Base-by-base conservation (phyloP, 2,113 vertebrate genomes). In the Vanacampus margaritifer region DNA sequence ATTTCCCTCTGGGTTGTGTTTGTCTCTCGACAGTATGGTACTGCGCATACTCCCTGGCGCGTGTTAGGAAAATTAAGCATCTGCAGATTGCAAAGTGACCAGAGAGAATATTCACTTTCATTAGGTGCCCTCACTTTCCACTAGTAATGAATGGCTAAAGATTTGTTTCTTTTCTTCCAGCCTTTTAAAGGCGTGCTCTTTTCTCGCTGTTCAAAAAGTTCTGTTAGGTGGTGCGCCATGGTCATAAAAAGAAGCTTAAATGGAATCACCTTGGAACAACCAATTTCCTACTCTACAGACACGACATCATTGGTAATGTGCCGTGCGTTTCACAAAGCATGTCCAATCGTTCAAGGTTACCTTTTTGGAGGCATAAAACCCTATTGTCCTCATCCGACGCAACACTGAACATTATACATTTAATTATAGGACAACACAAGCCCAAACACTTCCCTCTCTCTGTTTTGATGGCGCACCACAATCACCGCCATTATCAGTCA, bases 1-100 rank as follows among this genome's bases (percentile, higher is more conserved):
- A 92, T 89, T 90, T 92, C 89, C 91, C 88, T 86, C 78, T 39
- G 87, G 90, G 91, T 91, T 88, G 87, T 91, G 89, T 88, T 87
- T 86, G 86, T 79, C 87, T 89, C 88, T 86, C 88, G 86, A 84
- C 85, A 78, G 75, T 82, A 86, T 80, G 81, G 82, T 86, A 82
- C 85, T 84, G 81, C 83, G 83, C 81, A 88, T 85, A 83, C 88
- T 88, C 86, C 80, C 79, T 69, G 77, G 73, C 68, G 86, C 76
- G 79, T 87, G 89, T 90, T 87, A 26, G 76, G 85, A 88, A 91
- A 91, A 89, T 91, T 90, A 89, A 90, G 82, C 89, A 87, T 88
- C 86, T 88, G 76, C 75, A 82, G 84, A 86, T 86, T 74, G 78
- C 75, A 82, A 59, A 66, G 81, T 71, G 78, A 80, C 80, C 68